Evolutionary conservation across 2,888 invertebrate genomes (phyloP).

Genomic region (Rhabditoides inermis): DNA sequence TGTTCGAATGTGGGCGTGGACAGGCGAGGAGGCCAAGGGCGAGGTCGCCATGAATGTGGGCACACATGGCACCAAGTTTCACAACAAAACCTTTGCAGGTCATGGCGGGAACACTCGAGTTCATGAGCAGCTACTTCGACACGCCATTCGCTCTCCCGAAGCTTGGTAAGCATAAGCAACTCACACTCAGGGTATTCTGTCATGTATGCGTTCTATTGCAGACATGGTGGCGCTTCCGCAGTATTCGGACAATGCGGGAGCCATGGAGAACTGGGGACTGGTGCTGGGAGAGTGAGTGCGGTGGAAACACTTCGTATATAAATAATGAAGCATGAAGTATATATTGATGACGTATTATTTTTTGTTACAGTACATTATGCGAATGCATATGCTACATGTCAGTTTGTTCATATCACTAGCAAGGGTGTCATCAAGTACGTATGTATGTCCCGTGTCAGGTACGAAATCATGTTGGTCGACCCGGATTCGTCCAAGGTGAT

Average conservation of each 20-base stretch:
- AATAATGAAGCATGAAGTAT: too few relatives aligned
- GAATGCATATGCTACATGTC: too few relatives aligned
- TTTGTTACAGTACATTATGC: too few relatives aligned
- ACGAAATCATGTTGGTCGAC: conserved; percentile 16
- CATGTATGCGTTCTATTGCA: too few relatives aligned
- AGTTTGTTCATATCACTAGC: too few relatives aligned
- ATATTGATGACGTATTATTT: too few relatives aligned
- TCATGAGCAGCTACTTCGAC: conserved; percentile 70
- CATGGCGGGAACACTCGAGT: conserved; percentile 56
- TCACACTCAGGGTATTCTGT: too few relatives aligned
- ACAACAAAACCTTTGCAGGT: too few relatives aligned
- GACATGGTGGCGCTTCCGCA: conserved; percentile 22
- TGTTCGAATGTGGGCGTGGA: conserved; percentile 65
- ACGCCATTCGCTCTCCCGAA: conserved; percentile 73
- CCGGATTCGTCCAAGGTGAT: conserved; percentile 16
- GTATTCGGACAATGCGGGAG: conserved; percentile 17
- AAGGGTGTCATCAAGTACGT: too few relatives aligned
- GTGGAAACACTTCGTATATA: not conserved
- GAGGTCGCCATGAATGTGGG: conserved; percentile 33
- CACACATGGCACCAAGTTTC: too few relatives aligned
- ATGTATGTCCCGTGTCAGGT: too few relatives aligned
- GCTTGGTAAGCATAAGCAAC: conserved; percentile 69
- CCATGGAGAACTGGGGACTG: conserved; percentile 30
- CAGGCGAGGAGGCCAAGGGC: conserved; percentile 60
- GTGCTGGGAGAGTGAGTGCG: conserved; percentile 20